Evolutionary conservation across 1,140 invertebrate species (phyloP).

Genomic region (Harpegnathos saltator): DNA sequence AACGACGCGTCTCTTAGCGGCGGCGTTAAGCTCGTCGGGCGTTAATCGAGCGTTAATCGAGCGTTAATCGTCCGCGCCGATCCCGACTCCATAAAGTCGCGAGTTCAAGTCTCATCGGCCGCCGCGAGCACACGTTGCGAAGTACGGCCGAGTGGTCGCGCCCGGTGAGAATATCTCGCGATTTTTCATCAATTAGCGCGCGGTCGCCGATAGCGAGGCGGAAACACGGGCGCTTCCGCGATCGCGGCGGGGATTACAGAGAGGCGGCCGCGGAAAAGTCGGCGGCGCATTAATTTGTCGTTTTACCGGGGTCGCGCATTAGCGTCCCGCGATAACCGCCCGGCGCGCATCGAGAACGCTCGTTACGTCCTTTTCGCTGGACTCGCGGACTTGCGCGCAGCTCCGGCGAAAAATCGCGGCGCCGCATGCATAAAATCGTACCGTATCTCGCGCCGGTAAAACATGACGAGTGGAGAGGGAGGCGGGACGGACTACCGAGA

Average conservation of each 20-base stretch:
- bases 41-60: slow-evolving; percentile 45
- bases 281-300: slow-evolving; percentile 41
- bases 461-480: too few species aligned
- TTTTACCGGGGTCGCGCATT: slow-evolving; percentile 23
- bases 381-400: too few species aligned
- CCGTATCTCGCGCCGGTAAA: too few species aligned
- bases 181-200: slow-evolving; percentile 47
- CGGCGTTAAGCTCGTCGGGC: background rate
- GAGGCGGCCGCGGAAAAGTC: background rate
- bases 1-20: background rate
- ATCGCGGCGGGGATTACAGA: slow-evolving; percentile 21
- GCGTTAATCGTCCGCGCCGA: too few species aligned
- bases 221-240: slow-evolving; percentile 27
- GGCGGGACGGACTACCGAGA: too few species aligned
- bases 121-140: too few species aligned
- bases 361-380: background rate
- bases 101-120: slow-evolving; percentile 6
- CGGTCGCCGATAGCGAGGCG: slow-evolving; percentile 5
- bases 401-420: too few species aligned
- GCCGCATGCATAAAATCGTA: too few species aligned
- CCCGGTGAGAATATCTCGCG: background rate
- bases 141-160: background rate
- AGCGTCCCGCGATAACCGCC: slow-evolving; percentile 26
- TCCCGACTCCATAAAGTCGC: slow-evolving; percentile 15
- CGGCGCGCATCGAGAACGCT: background rate